Evolutionary conservation across 2,888 invertebrate genomes (phyloP).

Genomic region (Conistra vaccinii): DNA sequence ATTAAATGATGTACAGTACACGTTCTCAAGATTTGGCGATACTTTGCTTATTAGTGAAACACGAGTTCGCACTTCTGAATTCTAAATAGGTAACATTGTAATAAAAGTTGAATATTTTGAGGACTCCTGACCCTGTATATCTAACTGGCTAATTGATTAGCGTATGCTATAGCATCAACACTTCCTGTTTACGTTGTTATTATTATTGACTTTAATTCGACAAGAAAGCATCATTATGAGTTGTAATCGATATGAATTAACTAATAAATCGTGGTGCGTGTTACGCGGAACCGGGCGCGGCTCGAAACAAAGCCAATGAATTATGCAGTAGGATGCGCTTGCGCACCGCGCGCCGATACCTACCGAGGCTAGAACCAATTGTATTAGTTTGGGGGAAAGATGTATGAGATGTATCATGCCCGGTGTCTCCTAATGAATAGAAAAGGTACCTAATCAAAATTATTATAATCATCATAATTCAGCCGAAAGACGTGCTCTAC

Average conservation of each 20-base stretch:
- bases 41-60: slow-evolving; percentile 47
- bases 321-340: slow-evolving; percentile 63
- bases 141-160: background rate
- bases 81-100: slow-evolving; percentile 21
- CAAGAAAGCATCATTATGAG: slow-evolving; percentile 23
- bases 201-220: background rate
- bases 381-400: slow-evolving; percentile 22
- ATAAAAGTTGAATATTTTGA: background rate
- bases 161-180: background rate
- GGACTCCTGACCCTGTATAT: no score
- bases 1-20: slow-evolving; percentile 6
- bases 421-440: background rate
- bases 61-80: slow-evolving; percentile 51
- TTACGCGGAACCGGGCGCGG: slow-evolving; percentile 32
- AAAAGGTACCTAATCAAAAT: background rate
- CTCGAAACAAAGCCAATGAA: slow-evolving; percentile 62
- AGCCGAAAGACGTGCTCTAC: background rate
- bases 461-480: background rate
- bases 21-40: slow-evolving; percentile 21
- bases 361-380: slow-evolving; percentile 25
- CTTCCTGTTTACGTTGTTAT: background rate
- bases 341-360: slow-evolving; percentile 31
- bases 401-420: slow-evolving; percentile 18
- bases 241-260: slow-evolving; percentile 42
- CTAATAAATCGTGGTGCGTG: slow-evolving; percentile 41